Percentiles rank a stretch among this genome's conserved stretches.
phyloP scores from a whole-genome alignment of 2,888 invertebrate genomes.

The Choreutis nemorana region DNA sequence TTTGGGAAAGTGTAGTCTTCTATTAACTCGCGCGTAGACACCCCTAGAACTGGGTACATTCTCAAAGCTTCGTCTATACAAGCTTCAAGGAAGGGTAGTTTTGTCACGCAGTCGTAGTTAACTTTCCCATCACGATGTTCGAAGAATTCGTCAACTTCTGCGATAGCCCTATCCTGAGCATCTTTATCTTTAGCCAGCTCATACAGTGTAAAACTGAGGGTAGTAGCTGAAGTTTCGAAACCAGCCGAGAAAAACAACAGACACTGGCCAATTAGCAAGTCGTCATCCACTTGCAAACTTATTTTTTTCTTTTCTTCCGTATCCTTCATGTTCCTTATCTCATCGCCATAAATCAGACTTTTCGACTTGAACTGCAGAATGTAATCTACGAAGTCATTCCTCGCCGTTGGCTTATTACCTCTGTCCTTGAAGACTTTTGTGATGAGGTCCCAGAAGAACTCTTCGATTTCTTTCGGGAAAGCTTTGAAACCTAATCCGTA shows the following conservation, averaged over 20 bases:
- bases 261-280: conserved; percentile 44
- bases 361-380: conserved; percentile 9
- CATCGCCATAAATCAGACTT: conserved; percentile 11
- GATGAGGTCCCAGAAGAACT: conserved; percentile 4
- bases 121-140: conserved; percentile 5
- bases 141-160: conserved; percentile 9
- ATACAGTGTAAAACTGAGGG: conserved; percentile 8
- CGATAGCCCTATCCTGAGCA: conserved; percentile 6
- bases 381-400: conserved; percentile 11
- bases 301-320: conserved; percentile 6
- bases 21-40: conserved; percentile 7
- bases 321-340: conserved; percentile 3
- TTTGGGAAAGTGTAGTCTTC: conserved; percentile 9
- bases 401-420: conserved; percentile 5
- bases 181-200: conserved; percentile 11
- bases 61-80: conserved; percentile 11
- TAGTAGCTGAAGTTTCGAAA: conserved; percentile 10
- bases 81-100: conserved; percentile 9
- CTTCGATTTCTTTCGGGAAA: conserved; percentile 3
- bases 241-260: conserved; percentile 32
- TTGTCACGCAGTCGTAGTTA: conserved; percentile 9
- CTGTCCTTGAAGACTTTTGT: conserved; percentile 7
- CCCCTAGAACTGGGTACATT: conserved; percentile 8
- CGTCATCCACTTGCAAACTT: conserved; percentile 17
- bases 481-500: conserved; percentile 4